phyloP scores from a whole-genome alignment of 2,113 vertebrate genomes.

The Asarcornis scutulata region DNA sequence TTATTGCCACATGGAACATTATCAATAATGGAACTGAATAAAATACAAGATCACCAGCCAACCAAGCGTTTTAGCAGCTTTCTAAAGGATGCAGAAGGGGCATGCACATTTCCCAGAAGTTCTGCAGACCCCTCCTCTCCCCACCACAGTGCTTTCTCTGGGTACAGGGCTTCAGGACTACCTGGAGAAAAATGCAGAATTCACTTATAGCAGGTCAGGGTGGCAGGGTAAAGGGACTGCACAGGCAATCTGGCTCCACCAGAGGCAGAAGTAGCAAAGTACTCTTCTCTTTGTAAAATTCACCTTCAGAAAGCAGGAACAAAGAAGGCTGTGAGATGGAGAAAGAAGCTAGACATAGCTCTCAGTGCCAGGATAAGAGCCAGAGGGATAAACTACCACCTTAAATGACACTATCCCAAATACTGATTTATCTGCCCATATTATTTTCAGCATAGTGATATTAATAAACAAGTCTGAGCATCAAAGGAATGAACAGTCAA shows the following conservation, averaged over 20 bases:
- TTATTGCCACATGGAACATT: slow-evolving; percentile 43
- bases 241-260: too few species aligned
- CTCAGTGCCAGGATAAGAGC: not conserved
- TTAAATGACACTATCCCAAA: not conserved
- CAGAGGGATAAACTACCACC: not conserved
- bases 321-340: not conserved
- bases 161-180: not conserved
- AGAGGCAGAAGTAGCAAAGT: not conserved
- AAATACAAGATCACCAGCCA: slow-evolving; percentile 10
- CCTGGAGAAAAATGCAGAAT: not conserved
- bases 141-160: not conserved
- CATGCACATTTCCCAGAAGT: not conserved
- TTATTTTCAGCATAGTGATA: not conserved
- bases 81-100: not conserved
- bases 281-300: not conserved
- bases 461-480: not conserved
- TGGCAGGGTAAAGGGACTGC: not conserved
- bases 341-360: not conserved
- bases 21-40: slow-evolving; percentile 39
- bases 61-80: not conserved
- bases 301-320: not conserved
- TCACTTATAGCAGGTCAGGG: not conserved
- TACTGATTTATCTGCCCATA: not conserved
- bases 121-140: not conserved
- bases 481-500: not conserved